phyloP scores from a whole-genome alignment of 2,113 vertebrate species.

The Theristicus caerulescens region DNA sequence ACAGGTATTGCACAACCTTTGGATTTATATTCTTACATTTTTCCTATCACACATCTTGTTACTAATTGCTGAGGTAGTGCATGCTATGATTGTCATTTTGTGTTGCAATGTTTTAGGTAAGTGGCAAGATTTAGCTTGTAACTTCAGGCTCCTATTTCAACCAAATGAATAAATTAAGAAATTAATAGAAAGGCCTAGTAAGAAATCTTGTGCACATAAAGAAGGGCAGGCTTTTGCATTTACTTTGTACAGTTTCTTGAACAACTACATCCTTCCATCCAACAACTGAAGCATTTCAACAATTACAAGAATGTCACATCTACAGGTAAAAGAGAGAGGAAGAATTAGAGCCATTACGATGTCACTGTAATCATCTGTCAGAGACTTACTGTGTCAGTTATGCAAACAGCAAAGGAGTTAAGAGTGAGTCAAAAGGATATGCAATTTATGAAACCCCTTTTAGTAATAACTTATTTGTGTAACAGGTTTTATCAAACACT shows the following conservation, averaged over 20 bases:
- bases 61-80: not conserved
- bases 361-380: not conserved
- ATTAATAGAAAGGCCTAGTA: not conserved
- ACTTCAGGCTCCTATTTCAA: not conserved
- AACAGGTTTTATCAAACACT: not conserved
- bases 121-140: not conserved
- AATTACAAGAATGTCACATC: not conserved
- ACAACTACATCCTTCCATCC: not conserved
- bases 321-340: not conserved
- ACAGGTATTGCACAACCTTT: not conserved
- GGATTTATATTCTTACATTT: not conserved
- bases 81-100: not conserved
- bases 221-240: not conserved
- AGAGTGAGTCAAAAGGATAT: not conserved
- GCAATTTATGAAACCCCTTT: not conserved
- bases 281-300: not conserved
- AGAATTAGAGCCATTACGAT: not conserved
- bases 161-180: not conserved
- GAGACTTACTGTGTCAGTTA: not conserved
- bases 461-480: not conserved
- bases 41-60: not conserved
- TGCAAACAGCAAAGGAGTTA: not conserved
- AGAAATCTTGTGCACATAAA: fast-evolving
- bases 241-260: not conserved
- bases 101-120: not conserved